phyloP scores from a whole-genome alignment of 2,113 vertebrate species.

The Dasyornis broadbenti region DNA sequence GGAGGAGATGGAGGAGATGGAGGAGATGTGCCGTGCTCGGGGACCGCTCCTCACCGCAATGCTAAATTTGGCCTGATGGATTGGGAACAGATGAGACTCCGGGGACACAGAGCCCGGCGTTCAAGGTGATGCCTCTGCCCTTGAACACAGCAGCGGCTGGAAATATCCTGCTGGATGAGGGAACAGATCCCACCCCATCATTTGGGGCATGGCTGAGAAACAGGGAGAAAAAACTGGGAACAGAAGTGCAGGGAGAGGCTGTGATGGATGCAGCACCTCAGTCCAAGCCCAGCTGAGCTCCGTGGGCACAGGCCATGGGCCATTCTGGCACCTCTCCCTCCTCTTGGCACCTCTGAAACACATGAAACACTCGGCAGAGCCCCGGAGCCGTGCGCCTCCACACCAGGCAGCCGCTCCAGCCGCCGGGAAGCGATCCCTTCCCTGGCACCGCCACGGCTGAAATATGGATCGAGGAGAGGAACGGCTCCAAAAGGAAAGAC shows the following conservation, averaged over 20 bases:
- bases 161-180: neutral
- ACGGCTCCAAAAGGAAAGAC: conserved; percentile 24
- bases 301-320: neutral
- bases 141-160: neutral
- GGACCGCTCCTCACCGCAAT: accelerated
- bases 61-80: neutral
- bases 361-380: neutral
- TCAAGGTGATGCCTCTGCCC: conserved; percentile 8
- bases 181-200: accelerated
- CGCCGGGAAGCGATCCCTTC: neutral
- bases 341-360: neutral
- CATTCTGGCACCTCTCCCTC: neutral
- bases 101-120: neutral
- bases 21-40: neutral
- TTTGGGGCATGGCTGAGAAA: neutral
- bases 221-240: neutral
- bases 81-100: neutral
- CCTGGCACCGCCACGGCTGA: neutral
- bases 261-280: neutral
- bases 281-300: neutral
- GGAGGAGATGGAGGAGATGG: neutral
- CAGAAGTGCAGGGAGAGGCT: neutral
- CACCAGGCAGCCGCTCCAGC: neutral
- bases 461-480: neutral
- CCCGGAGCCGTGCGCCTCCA: neutral